Conservation (phyloP, 2,888 invertebrate species). For the Petrolisthes cinctipes region DNA sequence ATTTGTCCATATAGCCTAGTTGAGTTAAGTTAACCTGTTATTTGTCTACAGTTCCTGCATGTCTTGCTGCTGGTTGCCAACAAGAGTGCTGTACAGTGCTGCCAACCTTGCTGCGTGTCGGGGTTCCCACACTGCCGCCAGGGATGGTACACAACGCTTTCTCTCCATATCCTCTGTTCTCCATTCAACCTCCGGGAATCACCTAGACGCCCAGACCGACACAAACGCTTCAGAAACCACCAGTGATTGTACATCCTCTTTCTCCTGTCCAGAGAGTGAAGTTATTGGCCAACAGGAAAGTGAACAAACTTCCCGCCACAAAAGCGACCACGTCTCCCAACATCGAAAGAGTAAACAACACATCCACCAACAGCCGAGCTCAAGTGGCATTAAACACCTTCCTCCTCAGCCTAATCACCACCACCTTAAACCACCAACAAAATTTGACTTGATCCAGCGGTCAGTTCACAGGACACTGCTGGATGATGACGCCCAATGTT, state of each 20-base stretch:
- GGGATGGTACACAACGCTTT: constrained; percentile 24
- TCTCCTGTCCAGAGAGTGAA: too few species aligned
- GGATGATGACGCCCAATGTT: neutral
- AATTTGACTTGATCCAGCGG: too few species aligned
- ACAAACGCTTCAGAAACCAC: neutral
- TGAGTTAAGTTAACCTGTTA: neutral
- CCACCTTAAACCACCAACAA: too few species aligned
- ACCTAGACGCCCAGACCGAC: neutral
- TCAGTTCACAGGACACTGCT: too few species aligned
- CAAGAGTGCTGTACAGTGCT: constrained; percentile 34
- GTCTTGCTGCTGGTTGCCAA: constrained; percentile 30
- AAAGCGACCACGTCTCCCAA: too few species aligned
- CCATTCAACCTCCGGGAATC: neutral
- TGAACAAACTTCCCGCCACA: too few species aligned
- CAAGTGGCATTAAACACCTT: too few species aligned
- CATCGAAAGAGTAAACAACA: too few species aligned
- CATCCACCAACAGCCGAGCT: too few species aligned
- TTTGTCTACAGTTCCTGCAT: constrained; percentile 37
- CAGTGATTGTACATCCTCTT: too few species aligned
- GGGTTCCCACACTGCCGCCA: neutral
- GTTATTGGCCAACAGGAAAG: too few species aligned
- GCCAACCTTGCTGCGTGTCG: constrained; percentile 14
- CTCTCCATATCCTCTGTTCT: neutral
- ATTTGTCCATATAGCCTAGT: neutral
- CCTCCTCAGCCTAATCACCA: too few species aligned